These are phyloP conservation scores for Orbicella faveolata DNA, from an alignment of 64 coral and sea anemone species.

Conservation along the genomic window DNA sequence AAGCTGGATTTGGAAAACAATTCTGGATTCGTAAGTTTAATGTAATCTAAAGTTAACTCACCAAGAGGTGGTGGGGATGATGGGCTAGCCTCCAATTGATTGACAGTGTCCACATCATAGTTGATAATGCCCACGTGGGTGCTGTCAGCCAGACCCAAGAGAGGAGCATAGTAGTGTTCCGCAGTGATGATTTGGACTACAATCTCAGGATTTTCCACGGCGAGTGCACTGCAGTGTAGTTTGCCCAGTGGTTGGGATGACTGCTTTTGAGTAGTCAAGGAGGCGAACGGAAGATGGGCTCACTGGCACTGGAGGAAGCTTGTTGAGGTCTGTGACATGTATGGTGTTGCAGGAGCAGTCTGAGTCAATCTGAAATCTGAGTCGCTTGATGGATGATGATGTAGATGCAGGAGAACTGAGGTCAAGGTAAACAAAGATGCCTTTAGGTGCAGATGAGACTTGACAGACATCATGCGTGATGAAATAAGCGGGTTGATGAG, in stretches of 20 bases:
- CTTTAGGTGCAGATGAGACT: neutral
- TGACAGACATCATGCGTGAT: neutral
- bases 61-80: too few relatives aligned
- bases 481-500: neutral
- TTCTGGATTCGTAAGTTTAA: too few relatives aligned
- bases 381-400: neutral
- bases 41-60: too few relatives aligned
- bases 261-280: constrained; percentile 30
- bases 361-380: constrained; percentile 20
- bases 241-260: neutral
- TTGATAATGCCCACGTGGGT: too few relatives aligned
- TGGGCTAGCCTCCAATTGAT: too few relatives aligned
- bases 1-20: too few relatives aligned
- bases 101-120: too few relatives aligned
- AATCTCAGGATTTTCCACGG: constrained; percentile 37
- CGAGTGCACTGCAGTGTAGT: neutral
- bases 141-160: neutral
- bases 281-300: neutral
- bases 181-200: constrained; percentile 59
- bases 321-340: constrained; percentile 17
- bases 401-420: neutral
- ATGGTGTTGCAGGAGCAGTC: constrained; percentile 12
- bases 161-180: neutral
- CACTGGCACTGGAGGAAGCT: neutral
- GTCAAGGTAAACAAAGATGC: neutral